Evolutionary conservation across 2,113 vertebrate species (phyloP).

Genomic region (Eublepharis macularius): DNA sequence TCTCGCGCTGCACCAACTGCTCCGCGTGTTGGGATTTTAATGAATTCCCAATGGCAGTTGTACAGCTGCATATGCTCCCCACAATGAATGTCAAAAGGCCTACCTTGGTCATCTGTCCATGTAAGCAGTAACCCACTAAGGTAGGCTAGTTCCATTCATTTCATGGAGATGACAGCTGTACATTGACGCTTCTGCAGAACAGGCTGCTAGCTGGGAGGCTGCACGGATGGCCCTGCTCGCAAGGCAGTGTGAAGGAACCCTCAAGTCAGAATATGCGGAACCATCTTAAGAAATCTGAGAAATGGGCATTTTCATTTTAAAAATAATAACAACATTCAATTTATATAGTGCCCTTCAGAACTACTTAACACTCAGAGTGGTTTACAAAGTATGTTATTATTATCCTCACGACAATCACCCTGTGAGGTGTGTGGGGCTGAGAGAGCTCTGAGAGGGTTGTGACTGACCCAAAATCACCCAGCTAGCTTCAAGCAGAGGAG

Average conservation of each 20-base stretch:
- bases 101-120: background rate
- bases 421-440: too few species aligned
- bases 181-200: background rate
- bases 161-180: background rate
- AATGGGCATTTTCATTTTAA: too few species aligned
- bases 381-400: too few species aligned
- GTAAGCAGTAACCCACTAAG: background rate
- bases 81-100: background rate
- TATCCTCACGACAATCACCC: too few species aligned
- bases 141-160: background rate
- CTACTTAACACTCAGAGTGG: too few species aligned
- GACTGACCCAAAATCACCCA: too few species aligned
- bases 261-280: background rate
- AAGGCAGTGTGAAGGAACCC: background rate
- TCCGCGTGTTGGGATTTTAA: accelerated
- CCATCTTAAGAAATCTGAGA: background rate
- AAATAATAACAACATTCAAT: too few species aligned
- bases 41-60: background rate
- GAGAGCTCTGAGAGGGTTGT: too few species aligned
- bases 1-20: accelerated
- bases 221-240: background rate
- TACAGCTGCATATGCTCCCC: background rate
- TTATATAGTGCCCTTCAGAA: too few species aligned
- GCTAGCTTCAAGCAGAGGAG: too few species aligned
- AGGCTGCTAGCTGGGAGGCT: background rate